phyloP scores from a whole-genome alignment of 1,140 invertebrate species.

The Bombus fervidus region DNA sequence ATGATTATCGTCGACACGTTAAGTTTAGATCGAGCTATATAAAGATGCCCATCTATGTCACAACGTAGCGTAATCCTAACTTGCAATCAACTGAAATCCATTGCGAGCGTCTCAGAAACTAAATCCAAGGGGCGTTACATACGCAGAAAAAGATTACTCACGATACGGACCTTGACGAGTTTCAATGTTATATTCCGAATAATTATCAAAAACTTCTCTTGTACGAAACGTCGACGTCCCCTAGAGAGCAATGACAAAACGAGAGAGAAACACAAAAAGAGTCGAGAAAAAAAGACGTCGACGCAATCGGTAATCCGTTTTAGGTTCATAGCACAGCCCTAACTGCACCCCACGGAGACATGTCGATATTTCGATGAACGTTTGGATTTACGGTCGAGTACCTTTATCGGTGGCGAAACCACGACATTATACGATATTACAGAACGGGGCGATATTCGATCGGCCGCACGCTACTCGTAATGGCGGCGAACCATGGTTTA shows the following conservation, averaged over 20 bases:
- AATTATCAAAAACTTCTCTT: background rate
- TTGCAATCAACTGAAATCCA: background rate
- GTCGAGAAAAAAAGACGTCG: background rate
- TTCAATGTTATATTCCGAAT: background rate
- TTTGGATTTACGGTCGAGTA: background rate
- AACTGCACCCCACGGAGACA: background rate
- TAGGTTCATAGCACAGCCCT: background rate
- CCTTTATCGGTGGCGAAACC: background rate
- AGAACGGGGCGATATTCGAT: background rate
- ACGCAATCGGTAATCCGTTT: background rate
- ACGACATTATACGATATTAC: conserved; percentile 1
- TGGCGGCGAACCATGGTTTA: background rate
- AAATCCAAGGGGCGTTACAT: too few relatives aligned
- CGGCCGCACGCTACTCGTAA: background rate
- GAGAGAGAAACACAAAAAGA: background rate
- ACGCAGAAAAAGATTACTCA: background rate
- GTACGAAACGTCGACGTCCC: background rate
- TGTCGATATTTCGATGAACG: conserved; percentile 34
- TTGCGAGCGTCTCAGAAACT: background rate
- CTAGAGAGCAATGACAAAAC: background rate
- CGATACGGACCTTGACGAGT: background rate
- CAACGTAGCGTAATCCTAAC: background rate
- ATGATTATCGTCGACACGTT: too few relatives aligned
- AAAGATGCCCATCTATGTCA: background rate
- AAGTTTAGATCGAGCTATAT: background rate